Conservation (phyloP, 2,888 invertebrate genomes). For the Oithona nana region DNA sequence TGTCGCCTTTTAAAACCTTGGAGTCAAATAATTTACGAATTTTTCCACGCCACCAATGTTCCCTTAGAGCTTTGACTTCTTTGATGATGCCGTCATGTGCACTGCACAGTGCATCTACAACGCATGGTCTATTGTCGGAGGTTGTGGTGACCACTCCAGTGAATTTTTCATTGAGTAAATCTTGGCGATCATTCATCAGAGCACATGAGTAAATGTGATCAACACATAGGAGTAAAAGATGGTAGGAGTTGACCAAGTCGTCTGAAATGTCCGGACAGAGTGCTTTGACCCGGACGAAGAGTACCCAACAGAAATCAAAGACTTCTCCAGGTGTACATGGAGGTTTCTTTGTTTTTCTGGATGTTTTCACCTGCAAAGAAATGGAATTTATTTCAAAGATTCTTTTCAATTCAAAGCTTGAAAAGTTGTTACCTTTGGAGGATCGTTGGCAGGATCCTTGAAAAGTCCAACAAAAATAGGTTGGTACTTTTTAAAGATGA, state of each 20-base stretch:
- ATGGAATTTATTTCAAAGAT: too few relatives aligned
- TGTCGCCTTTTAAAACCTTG: constrained; percentile 31
- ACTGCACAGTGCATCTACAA: constrained; percentile 59
- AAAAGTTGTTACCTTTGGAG: constrained; percentile 37
- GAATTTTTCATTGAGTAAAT: constrained; percentile 3
- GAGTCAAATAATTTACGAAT: constrained; percentile 53
- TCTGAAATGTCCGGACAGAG: constrained; percentile 67
- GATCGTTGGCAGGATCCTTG: constrained; percentile 40
- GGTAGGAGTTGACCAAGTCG: constrained; percentile 83
- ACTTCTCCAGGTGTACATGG: constrained; percentile 62
- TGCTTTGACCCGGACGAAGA: constrained; percentile 55
- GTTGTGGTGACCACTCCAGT: background rate
- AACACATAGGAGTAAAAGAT: constrained; percentile 69
- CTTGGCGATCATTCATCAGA: constrained; percentile 33
- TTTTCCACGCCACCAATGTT: constrained; percentile 62
- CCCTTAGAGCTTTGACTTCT: constrained; percentile 75
- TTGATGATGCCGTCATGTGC: constrained; percentile 59
- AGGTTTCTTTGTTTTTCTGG: too few relatives aligned
- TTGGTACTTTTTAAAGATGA: constrained; percentile 67
- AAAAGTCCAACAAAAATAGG: constrained; percentile 75
- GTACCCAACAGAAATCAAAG: constrained; percentile 82
- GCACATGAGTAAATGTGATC: constrained; percentile 80
- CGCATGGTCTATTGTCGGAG: constrained; percentile 39
- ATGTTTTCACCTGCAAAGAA: too few relatives aligned
- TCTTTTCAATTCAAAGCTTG: too few relatives aligned